Percentiles rank a stretch among this genome's conserved stretches.
phyloP scores from a whole-genome alignment of 2,888 invertebrate species.

The Protophormia terraenovae region DNA sequence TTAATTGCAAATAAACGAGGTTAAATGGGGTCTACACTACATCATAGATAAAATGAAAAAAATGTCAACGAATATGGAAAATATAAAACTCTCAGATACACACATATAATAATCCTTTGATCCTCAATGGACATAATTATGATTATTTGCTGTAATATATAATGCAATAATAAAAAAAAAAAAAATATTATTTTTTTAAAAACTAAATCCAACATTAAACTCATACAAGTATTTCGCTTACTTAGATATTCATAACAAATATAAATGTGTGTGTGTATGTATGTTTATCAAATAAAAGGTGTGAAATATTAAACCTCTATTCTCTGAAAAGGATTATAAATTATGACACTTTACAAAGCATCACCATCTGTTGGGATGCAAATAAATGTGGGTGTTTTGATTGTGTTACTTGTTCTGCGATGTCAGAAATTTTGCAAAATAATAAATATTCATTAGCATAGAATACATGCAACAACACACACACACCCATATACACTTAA shows the following conservation, averaged over 20 bases:
- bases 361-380: constrained; percentile 13
- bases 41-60: constrained; percentile 14
- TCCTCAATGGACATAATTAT: constrained; percentile 42
- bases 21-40: constrained; percentile 47
- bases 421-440: constrained; percentile 32
- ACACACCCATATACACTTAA: background rate
- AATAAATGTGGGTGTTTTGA: constrained; percentile 14
- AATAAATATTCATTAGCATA: constrained; percentile 55
- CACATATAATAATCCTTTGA: constrained; percentile 60
- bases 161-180: constrained; percentile 12
- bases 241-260: constrained; percentile 6
- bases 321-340: constrained; percentile 76
- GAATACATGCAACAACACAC: constrained; percentile 6
- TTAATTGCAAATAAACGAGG: constrained; percentile 75
- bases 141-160: constrained; percentile 40
- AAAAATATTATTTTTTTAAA: background rate
- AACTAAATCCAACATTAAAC: constrained; percentile 13
- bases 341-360: constrained; percentile 75
- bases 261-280: background rate
- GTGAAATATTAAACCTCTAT: constrained; percentile 71
- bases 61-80: background rate
- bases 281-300: constrained; percentile 72
- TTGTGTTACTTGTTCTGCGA: background rate
- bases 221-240: background rate
- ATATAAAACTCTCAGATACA: background rate